Conservation (phyloP, 2,797 vertebrate genomes). For the Craterocephalus amniculus region DNA sequence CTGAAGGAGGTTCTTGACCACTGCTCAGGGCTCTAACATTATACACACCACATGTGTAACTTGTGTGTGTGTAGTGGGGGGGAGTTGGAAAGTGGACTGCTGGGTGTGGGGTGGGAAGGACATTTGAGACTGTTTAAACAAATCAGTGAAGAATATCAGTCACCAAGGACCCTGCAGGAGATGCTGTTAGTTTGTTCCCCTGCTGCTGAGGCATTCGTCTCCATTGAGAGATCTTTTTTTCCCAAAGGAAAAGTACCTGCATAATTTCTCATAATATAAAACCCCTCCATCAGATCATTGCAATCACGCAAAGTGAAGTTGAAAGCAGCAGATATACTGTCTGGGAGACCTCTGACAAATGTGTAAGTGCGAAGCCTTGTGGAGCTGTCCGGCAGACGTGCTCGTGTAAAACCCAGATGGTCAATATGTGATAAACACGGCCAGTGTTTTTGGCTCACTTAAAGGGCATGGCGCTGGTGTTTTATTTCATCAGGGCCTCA, state of each 20-base stretch:
- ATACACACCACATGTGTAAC: slow-evolving; percentile 65
- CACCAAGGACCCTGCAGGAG: slow-evolving; percentile 62
- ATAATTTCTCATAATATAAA: slow-evolving; percentile 5
- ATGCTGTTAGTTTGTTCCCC: slow-evolving; percentile 65
- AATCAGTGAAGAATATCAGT: slow-evolving; percentile 78
- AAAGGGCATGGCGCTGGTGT: slow-evolving; percentile 69
- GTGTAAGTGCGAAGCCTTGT: slow-evolving; percentile 43
- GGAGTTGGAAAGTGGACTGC: slow-evolving; percentile 32
- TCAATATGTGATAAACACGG: slow-evolving; percentile 78
- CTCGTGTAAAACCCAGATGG: slow-evolving; percentile 77
- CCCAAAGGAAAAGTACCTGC: slow-evolving; percentile 32
- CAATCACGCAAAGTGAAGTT: slow-evolving; percentile 35
- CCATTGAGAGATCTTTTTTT: slow-evolving; percentile 43
- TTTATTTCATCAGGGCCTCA: slow-evolving; percentile 73
- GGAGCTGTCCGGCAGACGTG: slow-evolving; percentile 66
- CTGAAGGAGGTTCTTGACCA: slow-evolving; percentile 49
- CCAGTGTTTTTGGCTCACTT: slow-evolving; percentile 65
- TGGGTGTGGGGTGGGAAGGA: slow-evolving; percentile 38
- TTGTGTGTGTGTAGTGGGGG: slow-evolving; percentile 16
- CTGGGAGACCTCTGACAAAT: slow-evolving; percentile 62
- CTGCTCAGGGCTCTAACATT: slow-evolving; percentile 38
- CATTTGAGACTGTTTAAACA: slow-evolving; percentile 83
- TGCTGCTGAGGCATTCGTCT: slow-evolving; percentile 66
- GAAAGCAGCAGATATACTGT: slow-evolving; percentile 57
- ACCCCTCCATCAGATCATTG: slow-evolving; percentile 27